Conservation (phyloP, 2,888 invertebrate species). For the Pycnomerus fuliginosus region DNA sequence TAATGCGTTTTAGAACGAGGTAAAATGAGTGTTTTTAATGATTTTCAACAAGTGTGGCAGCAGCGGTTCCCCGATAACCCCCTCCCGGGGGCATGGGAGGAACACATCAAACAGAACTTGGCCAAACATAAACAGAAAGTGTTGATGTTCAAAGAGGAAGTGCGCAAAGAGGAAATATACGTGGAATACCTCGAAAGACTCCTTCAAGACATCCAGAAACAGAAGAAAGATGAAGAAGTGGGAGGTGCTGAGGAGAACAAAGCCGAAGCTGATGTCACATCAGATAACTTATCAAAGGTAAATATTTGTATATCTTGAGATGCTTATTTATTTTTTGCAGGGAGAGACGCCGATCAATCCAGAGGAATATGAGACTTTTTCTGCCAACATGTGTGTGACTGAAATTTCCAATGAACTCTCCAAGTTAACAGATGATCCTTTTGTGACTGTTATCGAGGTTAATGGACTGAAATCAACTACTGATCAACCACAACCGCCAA, state of each 20-base stretch:
- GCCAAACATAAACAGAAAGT: slow-evolving; percentile 88
- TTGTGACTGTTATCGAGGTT: slow-evolving; percentile 87
- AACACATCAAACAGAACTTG: slow-evolving; percentile 87
- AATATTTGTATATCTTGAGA: slow-evolving; percentile 29
- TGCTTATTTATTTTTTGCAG: slow-evolving; percentile 26
- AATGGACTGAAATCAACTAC: slow-evolving; percentile 67
- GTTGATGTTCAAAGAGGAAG: slow-evolving; percentile 75
- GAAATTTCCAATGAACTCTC: slow-evolving; percentile 59
- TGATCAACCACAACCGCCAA: slow-evolving; percentile 40
- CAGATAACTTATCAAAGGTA: slow-evolving; percentile 46
- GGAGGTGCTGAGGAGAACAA: slow-evolving; percentile 30
- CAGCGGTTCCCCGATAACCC: slow-evolving; percentile 89
- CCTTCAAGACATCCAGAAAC: slow-evolving; percentile 81
- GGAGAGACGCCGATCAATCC: slow-evolving; percentile 28
- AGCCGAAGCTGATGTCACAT: slow-evolving; percentile 35
- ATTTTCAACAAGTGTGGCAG: slow-evolving; percentile 90
- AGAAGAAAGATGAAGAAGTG: slow-evolving; percentile 62
- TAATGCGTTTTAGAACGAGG: slow-evolving; percentile 13
- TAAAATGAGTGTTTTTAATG: slow-evolving; percentile 82
- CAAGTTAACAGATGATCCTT: slow-evolving; percentile 55
- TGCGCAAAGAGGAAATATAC: slow-evolving; percentile 88
- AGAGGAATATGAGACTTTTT: slow-evolving; percentile 43
- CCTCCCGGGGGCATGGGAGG: slow-evolving; percentile 89
- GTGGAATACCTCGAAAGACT: slow-evolving; percentile 86
- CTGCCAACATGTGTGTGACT: slow-evolving; percentile 68